Percentiles rank a stretch among this genome's conserved stretches.
These are phyloP conservation scores for Phymastichus coffea DNA, from an alignment of 1,140 invertebrate genomes.

Conservation along the genomic window DNA sequence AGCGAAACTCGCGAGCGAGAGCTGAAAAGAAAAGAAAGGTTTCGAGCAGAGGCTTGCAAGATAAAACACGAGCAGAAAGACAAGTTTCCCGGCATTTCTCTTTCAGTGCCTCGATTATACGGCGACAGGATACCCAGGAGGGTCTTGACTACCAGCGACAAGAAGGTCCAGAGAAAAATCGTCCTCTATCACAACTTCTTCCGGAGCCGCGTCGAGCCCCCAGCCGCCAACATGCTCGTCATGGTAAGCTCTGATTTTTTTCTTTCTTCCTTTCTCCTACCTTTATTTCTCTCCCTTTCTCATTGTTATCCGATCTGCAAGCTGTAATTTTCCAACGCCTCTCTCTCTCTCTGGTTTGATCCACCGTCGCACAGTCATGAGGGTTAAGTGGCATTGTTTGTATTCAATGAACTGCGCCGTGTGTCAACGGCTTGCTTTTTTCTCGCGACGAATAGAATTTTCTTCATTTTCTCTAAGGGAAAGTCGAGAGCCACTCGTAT, in stretches of 20 bases:
- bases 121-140: constrained; percentile 64
- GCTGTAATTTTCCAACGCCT: too few relatives aligned
- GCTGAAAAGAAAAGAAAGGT: too few relatives aligned
- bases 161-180: constrained; percentile 69
- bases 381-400: too few relatives aligned
- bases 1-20: neutral
- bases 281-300: neutral
- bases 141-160: constrained; percentile 59
- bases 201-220: constrained; percentile 69
- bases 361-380: too few relatives aligned
- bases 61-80: neutral
- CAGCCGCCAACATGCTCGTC: constrained; percentile 76
- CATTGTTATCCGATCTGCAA: too few relatives aligned
- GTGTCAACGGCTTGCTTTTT: too few relatives aligned
- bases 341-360: too few relatives aligned
- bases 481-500: too few relatives aligned
- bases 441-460: too few relatives aligned
- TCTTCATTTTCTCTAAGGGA: too few relatives aligned
- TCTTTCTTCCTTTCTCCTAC: neutral
- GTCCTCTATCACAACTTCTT: constrained; percentile 78
- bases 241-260: constrained; percentile 63
- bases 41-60: neutral
- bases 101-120: constrained; percentile 59
- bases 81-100: constrained; percentile 15
- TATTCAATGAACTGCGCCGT: too few relatives aligned